phyloP scores from a whole-genome alignment of 2,797 vertebrate genomes.

The Acanthornis magna region DNA sequence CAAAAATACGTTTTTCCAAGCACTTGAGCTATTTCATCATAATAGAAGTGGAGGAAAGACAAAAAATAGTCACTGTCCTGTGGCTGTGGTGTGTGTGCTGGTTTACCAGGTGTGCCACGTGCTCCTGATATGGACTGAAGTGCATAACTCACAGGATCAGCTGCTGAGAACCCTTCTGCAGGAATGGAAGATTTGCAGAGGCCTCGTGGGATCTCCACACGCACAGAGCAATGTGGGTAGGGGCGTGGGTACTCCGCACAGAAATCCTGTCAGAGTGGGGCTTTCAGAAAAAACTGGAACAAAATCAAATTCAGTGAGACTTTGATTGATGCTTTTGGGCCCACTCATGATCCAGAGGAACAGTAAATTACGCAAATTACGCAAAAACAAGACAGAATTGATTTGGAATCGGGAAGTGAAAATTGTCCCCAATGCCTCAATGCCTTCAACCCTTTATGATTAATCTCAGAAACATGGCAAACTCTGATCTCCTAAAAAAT shows the following conservation, averaged over 20 bases:
- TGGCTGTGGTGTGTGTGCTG: background rate
- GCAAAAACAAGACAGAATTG: background rate
- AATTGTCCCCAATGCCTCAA: background rate
- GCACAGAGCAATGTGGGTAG: background rate
- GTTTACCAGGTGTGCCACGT: background rate
- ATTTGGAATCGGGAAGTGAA: background rate
- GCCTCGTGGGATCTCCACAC: accelerated
- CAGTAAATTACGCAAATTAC: background rate
- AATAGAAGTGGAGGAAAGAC: background rate
- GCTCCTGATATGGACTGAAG: background rate
- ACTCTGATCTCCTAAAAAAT: background rate
- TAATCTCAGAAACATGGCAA: background rate
- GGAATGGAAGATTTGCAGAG: background rate
- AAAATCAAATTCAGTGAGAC: background rate
- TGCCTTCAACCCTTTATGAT: background rate
- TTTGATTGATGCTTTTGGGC: background rate
- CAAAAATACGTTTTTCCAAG: background rate
- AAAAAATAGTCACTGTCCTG: background rate
- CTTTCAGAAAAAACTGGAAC: background rate
- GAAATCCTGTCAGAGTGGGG: background rate
- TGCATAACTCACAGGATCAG: background rate
- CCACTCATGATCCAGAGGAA: background rate
- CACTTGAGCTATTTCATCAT: background rate
- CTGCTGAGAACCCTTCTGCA: background rate
- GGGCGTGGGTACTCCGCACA: background rate